Percentiles rank a stretch among this genome's conserved stretches.
phyloP scores from a whole-genome alignment of 1,140 invertebrate genomes.

The Cylas formicarius region DNA sequence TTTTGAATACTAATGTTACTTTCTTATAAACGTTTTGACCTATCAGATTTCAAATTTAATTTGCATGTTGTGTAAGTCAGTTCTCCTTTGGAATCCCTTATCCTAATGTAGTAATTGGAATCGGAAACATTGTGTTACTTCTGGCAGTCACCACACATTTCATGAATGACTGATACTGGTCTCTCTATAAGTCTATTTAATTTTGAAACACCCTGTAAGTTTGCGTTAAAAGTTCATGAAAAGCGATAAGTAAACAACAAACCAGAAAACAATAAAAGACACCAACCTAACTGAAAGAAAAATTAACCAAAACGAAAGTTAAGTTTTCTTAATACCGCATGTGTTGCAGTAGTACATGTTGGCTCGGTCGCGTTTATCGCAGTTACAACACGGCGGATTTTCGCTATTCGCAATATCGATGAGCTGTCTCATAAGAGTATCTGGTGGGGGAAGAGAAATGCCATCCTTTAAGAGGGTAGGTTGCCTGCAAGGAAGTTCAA shows the following conservation, averaged over 20 bases:
- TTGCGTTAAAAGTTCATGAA: neutral
- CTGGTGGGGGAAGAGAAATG: constrained; percentile 50
- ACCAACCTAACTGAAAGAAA: constrained; percentile 14
- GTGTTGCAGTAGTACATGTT: constrained; percentile 66
- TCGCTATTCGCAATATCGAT: constrained; percentile 59
- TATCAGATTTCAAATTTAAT: neutral
- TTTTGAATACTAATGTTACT: neutral
- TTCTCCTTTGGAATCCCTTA: no score
- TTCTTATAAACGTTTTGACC: neutral
- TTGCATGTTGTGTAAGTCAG: no score
- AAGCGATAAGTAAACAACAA: constrained; percentile 5
- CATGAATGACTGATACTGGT: neutral
- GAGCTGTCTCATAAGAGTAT: constrained; percentile 56
- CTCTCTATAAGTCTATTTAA: no score
- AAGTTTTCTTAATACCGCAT: constrained; percentile 46
- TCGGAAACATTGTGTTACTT: no score
- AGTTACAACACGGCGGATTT: constrained; percentile 63
- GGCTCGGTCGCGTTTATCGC: constrained; percentile 57
- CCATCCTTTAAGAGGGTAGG: constrained; percentile 55
- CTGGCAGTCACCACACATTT: no score
- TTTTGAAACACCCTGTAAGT: no score
- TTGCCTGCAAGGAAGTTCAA: constrained; percentile 44
- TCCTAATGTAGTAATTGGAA: no score
- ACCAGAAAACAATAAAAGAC: constrained; percentile 12
- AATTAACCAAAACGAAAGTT: constrained; percentile 15